These are phyloP conservation scores for Tribolium freemani DNA, from an alignment of 2,888 invertebrate species.

Conservation along the genomic window DNA sequence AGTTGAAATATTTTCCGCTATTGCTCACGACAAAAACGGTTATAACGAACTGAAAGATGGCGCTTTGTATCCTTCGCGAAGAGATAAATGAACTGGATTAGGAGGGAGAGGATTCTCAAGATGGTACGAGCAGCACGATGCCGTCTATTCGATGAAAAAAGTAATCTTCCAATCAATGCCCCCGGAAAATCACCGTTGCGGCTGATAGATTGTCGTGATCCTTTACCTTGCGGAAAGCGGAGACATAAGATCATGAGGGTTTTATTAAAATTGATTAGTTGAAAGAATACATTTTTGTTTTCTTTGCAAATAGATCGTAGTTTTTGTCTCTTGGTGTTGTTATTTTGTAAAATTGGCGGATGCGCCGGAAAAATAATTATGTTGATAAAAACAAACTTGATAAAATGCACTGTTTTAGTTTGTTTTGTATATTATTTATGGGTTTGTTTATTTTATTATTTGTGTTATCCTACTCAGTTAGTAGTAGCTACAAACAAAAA, in stretches of 20 bases:
- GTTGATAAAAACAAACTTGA: too few species aligned
- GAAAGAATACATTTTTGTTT: background rate
- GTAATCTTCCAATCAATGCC: conserved; percentile 25
- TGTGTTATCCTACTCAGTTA: too few species aligned
- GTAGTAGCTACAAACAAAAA: too few species aligned
- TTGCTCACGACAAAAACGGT: conserved; percentile 14
- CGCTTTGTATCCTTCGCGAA: conserved; percentile 1
- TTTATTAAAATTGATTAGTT: background rate
- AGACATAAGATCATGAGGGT: background rate
- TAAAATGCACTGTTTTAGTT: too few species aligned
- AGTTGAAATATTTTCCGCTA: background rate
- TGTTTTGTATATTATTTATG: too few species aligned
- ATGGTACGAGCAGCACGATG: conserved; percentile 6
- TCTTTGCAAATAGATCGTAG: too few species aligned
- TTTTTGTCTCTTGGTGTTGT: too few species aligned
- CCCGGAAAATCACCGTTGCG: conserved; percentile 15
- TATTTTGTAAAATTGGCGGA: too few species aligned
- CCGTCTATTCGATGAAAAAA: conserved; percentile 13
- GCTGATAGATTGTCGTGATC: conserved; percentile 28
- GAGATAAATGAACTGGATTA: conserved; percentile 19
- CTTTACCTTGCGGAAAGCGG: conserved; percentile 4
- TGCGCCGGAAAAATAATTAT: too few species aligned
- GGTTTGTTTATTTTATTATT: too few species aligned
- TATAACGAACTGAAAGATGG: conserved; percentile 11
- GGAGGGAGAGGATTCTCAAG: background rate